A percentile compares a stretch with the other conserved stretches of the same genome.
phyloP scores from a whole-genome alignment of 2,888 invertebrate species.

The Hyalella azteca region DNA sequence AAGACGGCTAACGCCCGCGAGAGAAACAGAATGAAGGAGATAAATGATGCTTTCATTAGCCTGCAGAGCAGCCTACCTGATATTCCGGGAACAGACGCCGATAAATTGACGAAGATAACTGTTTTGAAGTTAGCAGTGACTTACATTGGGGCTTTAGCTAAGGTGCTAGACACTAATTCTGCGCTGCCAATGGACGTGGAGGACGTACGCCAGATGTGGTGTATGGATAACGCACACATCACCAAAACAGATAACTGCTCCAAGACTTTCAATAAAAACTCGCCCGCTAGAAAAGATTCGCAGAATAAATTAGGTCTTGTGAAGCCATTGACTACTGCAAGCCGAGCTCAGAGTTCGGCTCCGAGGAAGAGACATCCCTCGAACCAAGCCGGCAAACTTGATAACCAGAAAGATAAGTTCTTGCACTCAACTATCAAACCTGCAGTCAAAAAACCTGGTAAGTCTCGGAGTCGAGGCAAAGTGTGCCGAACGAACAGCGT shows the following conservation, averaged over 20 bases:
- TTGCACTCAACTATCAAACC: conserved; percentile 39
- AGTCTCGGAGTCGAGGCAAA: conserved; percentile 51
- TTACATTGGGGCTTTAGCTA: conserved; percentile 79
- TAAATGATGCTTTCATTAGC: conserved; percentile 86
- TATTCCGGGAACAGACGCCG: conserved; percentile 63
- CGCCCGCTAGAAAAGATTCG: conserved; percentile 44
- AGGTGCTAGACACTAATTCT: conserved; percentile 66
- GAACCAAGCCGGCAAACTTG: conserved; percentile 25
- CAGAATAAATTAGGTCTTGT: not conserved
- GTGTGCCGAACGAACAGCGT: conserved; percentile 55
- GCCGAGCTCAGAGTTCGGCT: not conserved
- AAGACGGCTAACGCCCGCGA: conserved; percentile 90
- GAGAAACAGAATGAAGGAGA: conserved; percentile 84
- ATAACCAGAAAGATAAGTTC: conserved; percentile 44
- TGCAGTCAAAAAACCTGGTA: conserved; percentile 49
- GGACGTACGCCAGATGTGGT: conserved; percentile 53
- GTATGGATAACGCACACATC: conserved; percentile 56
- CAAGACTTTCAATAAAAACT: conserved; percentile 12
- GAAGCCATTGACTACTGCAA: conserved; percentile 1
- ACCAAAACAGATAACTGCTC: conserved; percentile 55
- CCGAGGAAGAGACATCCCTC: conserved; percentile 23
- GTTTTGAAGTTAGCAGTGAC: conserved; percentile 85
- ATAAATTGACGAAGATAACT: conserved; percentile 88
- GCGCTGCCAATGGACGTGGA: conserved; percentile 48
- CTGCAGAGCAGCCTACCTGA: conserved; percentile 77